A percentile compares a stretch with the other conserved stretches of the same genome.
Conservation (phyloP, 2,888 invertebrate genomes). For the Acronicta leporina region DNA sequence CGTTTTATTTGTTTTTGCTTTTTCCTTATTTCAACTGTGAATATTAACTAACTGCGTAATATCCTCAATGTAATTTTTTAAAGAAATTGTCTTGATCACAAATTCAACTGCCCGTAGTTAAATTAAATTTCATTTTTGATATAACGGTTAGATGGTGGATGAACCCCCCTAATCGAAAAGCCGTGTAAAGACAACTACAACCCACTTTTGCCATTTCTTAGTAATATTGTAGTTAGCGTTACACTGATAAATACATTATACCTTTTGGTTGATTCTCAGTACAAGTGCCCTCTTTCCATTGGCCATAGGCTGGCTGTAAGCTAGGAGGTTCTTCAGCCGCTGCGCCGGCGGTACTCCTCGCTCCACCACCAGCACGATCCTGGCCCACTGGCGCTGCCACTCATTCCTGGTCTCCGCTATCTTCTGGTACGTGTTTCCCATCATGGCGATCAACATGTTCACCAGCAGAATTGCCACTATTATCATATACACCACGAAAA, state of each 20-base stretch:
- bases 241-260: slow-evolving; percentile 69
- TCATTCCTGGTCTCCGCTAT: slow-evolving; percentile 99
- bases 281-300: slow-evolving; percentile 96
- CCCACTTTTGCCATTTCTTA: too few species aligned
- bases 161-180: too few species aligned
- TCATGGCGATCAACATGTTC: slow-evolving; percentile 99
- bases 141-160: too few species aligned
- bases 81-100: too few species aligned
- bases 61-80: too few species aligned
- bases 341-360: slow-evolving; percentile 98
- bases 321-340: slow-evolving; percentile 94
- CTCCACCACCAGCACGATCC: slow-evolving; percentile 98
- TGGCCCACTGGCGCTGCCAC: slow-evolving; percentile 99
- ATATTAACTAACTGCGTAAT: too few species aligned
- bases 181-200: slow-evolving; percentile 33
- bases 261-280: slow-evolving; percentile 96
- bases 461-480: slow-evolving; percentile 98
- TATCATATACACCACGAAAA: slow-evolving; percentile 99
- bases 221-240: too few species aligned
- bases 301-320: slow-evolving; percentile 98
- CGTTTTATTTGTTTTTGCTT: too few species aligned
- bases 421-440: slow-evolving; percentile 99
- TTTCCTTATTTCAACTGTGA: too few species aligned
- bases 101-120: too few species aligned
- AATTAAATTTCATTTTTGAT: too few species aligned